These are phyloP conservation scores for Tympanuchus pallidicinctus DNA, from an alignment of 2,113 vertebrate species.

Conservation along the genomic window DNA sequence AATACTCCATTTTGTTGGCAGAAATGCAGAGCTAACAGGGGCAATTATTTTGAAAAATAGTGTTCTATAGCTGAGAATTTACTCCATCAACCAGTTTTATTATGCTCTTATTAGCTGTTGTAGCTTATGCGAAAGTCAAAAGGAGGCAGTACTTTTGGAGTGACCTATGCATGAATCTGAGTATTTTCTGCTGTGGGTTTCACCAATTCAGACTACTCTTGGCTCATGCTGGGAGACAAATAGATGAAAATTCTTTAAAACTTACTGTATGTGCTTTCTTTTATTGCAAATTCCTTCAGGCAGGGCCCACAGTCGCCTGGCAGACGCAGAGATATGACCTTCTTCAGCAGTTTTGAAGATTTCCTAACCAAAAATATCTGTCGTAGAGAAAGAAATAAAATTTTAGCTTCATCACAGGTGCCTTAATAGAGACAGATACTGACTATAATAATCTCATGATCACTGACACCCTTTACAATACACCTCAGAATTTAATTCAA, in stretches of 20 bases:
- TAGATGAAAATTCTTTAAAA: not conserved
- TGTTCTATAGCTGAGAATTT: not conserved
- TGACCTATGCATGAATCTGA: not conserved
- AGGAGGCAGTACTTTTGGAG: not conserved
- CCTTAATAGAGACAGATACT: not conserved
- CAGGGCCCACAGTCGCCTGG: constrained; percentile 72
- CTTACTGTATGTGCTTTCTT: constrained; percentile 95
- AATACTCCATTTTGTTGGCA: not conserved
- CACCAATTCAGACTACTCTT: not conserved
- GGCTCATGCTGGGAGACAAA: not conserved
- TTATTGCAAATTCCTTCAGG: constrained; percentile 88
- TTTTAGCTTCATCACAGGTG: not conserved
- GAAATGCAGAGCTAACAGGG: not conserved
- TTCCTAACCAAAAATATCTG: constrained; percentile 93
- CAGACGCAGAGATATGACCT: constrained; percentile 88
- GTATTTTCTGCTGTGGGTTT: not conserved
- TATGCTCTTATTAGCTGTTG: not conserved
- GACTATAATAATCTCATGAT: not conserved
- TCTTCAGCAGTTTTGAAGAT: constrained; percentile 87
- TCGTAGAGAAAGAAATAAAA: not conserved
- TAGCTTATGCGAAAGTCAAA: not conserved
- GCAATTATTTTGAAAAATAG: not conserved
- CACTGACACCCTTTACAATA: not conserved
- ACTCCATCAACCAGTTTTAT: not conserved
- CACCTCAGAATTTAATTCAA: not conserved